These are phyloP conservation scores for Anneissia japonica DNA, from an alignment of 35 echinoderm and acorn worm genomes.

Conservation along the genomic window DNA sequence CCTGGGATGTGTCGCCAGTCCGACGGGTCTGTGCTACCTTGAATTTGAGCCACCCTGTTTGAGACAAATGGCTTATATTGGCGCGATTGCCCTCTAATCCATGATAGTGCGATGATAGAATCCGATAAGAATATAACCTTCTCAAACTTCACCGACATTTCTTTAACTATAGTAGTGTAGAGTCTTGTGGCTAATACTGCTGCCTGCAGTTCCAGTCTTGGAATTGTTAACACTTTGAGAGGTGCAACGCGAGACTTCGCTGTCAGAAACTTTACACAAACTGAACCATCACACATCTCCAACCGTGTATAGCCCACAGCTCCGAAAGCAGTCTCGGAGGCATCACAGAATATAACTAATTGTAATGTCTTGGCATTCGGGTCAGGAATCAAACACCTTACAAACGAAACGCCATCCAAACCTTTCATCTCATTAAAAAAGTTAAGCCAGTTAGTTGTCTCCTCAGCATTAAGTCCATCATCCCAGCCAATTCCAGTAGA, in stretches of 20 bases:
- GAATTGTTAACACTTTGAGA: conserved; percentile 40
- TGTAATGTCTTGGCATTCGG: neutral
- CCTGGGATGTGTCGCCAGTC: conserved; percentile 46
- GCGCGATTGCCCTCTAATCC: conserved; percentile 47
- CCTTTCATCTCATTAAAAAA: conserved; percentile 51
- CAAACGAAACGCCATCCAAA: conserved; percentile 16
- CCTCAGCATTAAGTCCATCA: conserved; percentile 14
- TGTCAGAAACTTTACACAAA: conserved; percentile 26
- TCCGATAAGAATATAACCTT: conserved; percentile 44
- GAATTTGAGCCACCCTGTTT: conserved; percentile 61
- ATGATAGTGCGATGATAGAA: conserved; percentile 43
- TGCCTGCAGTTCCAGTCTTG: conserved; percentile 57
- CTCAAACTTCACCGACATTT: conserved; percentile 20
- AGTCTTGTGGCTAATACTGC: conserved; percentile 42
- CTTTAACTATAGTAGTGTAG: neutral
- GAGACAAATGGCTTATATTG: conserved; percentile 63
- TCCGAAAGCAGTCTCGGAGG: conserved; percentile 47
- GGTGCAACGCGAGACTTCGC: conserved; percentile 61
- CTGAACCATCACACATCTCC: neutral
- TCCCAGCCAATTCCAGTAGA: conserved; percentile 47
- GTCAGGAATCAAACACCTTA: conserved; percentile 33
- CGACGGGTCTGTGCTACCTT: conserved; percentile 39
- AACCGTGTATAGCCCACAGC: conserved; percentile 41
- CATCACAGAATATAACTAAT: conserved; percentile 58
- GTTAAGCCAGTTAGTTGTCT: conserved; percentile 5